Evolutionary conservation across 2,113 vertebrate genomes (phyloP).

Genomic region (Odobenus rosmarus): DNA sequence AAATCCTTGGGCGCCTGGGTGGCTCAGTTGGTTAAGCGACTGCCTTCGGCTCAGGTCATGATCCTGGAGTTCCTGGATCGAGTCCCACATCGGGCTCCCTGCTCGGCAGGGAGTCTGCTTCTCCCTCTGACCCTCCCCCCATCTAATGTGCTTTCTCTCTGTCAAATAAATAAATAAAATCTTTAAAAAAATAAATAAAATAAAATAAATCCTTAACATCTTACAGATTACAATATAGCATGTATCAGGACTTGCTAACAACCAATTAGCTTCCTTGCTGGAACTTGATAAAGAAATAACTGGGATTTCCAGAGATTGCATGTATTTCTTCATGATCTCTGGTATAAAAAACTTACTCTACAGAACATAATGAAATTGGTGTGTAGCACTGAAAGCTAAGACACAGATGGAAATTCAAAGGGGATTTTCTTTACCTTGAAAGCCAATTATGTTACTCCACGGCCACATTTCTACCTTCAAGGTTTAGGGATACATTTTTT

Average conservation of each 20-base stretch:
- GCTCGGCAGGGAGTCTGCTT: no score
- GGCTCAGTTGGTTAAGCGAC: no score
- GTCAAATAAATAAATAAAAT: no score
- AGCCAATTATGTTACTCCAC: background rate
- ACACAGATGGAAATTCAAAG: background rate
- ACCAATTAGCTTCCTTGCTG: background rate
- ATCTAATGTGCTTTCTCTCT: no score
- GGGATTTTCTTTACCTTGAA: slow-evolving; percentile 6
- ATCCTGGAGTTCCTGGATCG: no score
- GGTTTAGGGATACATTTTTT: background rate
- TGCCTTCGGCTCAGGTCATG: no score
- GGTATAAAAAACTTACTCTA: background rate
- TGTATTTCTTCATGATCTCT: background rate
- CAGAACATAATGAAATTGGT: background rate
- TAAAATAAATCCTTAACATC: background rate
- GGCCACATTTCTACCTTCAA: background rate
- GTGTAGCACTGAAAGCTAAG: background rate
- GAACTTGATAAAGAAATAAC: background rate
- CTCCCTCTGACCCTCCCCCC: no score
- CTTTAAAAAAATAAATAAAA: no score
- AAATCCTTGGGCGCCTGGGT: no score
- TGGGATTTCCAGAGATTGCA: background rate
- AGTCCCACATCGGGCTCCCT: no score
- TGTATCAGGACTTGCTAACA: background rate
- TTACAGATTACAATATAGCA: background rate